Percentiles rank a stretch among this genome's conserved stretches.
Evolutionary conservation across 2,113 vertebrate genomes (phyloP).

Genomic region (Machaerirhynchus nigripectus): DNA sequence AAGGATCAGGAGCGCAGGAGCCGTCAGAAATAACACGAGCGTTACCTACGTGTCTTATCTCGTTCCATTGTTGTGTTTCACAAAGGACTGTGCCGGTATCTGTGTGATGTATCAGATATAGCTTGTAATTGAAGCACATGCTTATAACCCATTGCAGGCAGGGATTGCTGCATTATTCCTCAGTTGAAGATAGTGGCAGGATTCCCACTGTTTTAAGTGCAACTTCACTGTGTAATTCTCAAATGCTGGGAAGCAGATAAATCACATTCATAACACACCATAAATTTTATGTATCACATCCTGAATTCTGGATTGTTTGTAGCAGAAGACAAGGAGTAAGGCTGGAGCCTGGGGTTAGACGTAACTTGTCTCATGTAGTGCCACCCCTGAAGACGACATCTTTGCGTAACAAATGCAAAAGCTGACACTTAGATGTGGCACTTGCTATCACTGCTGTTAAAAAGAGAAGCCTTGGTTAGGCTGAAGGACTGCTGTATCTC

Average conservation of each 20-base stretch:
- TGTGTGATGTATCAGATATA: neutral
- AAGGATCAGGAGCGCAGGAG: neutral
- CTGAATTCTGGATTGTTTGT: neutral
- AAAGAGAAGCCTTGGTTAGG: neutral
- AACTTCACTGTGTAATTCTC: neutral
- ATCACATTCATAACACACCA: neutral
- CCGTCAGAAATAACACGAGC: neutral
- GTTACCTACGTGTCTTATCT: neutral
- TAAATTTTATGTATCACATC: neutral
- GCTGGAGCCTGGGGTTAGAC: neutral
- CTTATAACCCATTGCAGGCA: neutral
- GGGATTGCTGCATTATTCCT: neutral
- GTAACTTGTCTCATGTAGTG: accelerated
- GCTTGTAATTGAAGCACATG: neutral
- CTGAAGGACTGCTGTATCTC: neutral
- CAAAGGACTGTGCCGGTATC: neutral
- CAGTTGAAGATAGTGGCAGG: neutral
- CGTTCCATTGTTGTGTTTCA: neutral
- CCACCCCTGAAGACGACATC: neutral
- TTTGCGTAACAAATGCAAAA: neutral
- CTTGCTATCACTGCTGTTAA: neutral
- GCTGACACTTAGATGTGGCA: neutral
- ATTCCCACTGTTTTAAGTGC: neutral
- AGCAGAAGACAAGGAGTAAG: neutral
- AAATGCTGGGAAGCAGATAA: neutral